Evolutionary conservation across 2,113 vertebrate genomes (phyloP), one percentile per base, ranked within the genome.

Genomic region (Ptychochromis oligacanthus): DNA sequence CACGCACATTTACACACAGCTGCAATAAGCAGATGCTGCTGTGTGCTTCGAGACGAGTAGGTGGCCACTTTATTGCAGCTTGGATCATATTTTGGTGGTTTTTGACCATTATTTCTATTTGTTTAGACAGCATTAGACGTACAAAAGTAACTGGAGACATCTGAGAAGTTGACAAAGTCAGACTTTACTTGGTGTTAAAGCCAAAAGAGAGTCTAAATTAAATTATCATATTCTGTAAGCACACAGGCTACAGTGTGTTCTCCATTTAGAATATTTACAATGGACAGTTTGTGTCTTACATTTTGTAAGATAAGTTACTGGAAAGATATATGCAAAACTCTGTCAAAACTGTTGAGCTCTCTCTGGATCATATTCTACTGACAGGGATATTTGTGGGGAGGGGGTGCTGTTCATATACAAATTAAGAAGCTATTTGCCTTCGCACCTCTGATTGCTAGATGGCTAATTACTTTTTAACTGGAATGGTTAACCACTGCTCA

Each of bases 11-110:
- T 6, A 77, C 40, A 64, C 58, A 17, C 61, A 65, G 24, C 62
- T 55, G 84, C 76, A 76, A 57, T 84, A 77, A 84, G 83, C 89
- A 84, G 62, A 83, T 67, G 81, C 67, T 70, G 64, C 43, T 67
- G 38, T 81, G 75, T 40, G 75, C 75, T 77, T 60, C 55, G 70
- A 70, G 70, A 83, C 12, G 36, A 85, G 28, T 43, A 34, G 83
- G 64, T 36, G 75, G 70, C 60, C 55, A 15, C 9, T 88, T 79
- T 79, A 91, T 67, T 43, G 79, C 26, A 80, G 38, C 62, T 62
- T n/a, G 76, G 77, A 78, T 34, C 9, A 4, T 59, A 20, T 74
- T 86, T 77, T 64, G 46, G 55, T 70, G 26, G 1, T 81, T 31
- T 83, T 75, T 26, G 59, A n/a, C 24, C 22, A 28, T 34, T 7